Evolutionary conservation across 2,797 vertebrate species (phyloP).

Genomic region (Urosaurus nigricauda): DNA sequence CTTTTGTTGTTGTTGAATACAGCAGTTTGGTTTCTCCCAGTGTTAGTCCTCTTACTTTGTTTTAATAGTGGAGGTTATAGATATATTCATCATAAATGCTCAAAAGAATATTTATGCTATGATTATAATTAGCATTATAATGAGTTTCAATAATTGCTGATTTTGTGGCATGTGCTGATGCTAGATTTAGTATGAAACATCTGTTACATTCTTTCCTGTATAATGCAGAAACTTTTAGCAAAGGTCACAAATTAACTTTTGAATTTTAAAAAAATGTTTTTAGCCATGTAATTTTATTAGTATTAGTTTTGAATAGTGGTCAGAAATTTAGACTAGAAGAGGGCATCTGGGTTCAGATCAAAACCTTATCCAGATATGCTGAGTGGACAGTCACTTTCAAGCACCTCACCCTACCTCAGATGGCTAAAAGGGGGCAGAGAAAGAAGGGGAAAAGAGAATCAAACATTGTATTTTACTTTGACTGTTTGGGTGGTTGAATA

Average conservation of each 20-base stretch:
- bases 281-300: neutral
- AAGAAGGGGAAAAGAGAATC: neutral
- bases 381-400: neutral
- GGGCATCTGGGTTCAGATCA: neutral
- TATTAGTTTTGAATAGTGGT: neutral
- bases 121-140: slow-evolving; percentile 35
- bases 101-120: slow-evolving; percentile 13
- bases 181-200: slow-evolving; percentile 27
- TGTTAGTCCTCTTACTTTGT: neutral
- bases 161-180: neutral
- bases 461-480: too few species aligned
- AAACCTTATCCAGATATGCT: neutral
- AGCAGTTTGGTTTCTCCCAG: neutral
- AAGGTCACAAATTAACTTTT: neutral
- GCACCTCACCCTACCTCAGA: neutral
- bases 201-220: neutral
- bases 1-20: neutral
- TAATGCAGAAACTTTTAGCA: neutral
- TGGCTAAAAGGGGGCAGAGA: neutral
- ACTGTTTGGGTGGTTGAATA: neutral
- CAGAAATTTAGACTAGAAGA: neutral
- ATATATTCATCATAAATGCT: neutral
- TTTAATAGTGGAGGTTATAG: slow-evolving; percentile 7
- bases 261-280: neutral
- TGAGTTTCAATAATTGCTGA: slow-evolving; percentile 28